Conservation (phyloP, 2,888 invertebrate species). For the Parnassius apollo region DNA sequence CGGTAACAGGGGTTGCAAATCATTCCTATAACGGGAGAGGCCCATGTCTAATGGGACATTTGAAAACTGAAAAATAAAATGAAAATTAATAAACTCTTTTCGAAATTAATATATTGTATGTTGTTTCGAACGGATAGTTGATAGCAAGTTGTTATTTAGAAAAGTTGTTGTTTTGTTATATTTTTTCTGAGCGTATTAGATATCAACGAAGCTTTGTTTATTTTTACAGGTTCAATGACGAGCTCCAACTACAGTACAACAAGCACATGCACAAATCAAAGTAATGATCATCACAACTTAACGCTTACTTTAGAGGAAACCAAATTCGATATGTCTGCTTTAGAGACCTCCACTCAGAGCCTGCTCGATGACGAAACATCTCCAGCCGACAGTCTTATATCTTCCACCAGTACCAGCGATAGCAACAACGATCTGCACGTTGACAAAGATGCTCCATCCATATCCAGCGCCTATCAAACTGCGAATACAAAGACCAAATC, state of each 20-base stretch:
- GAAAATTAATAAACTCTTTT: too few species aligned
- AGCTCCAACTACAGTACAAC: slow-evolving; percentile 78
- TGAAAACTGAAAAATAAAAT: too few species aligned
- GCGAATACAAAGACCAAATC: slow-evolving; percentile 79
- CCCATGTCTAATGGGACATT: too few species aligned
- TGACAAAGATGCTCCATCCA: slow-evolving; percentile 69
- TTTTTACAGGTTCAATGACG: slow-evolving; percentile 68
- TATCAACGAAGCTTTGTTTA: too few species aligned
- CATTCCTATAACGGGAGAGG: too few species aligned
- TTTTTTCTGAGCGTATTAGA: too few species aligned
- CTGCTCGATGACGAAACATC: slow-evolving; percentile 91
- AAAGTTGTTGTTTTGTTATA: too few species aligned
- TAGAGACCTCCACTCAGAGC: slow-evolving; percentile 84
- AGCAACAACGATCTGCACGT: slow-evolving; percentile 77
- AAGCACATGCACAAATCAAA: slow-evolving; percentile 74
- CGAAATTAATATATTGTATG: too few species aligned
- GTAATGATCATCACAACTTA: slow-evolving; percentile 75
- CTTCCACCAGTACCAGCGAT: slow-evolving; percentile 83
- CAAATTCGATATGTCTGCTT: slow-evolving; percentile 88
- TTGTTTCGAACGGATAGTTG: too few species aligned
- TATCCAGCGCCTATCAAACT: slow-evolving; percentile 74
- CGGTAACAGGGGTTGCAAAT: too few species aligned
- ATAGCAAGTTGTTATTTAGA: too few species aligned
- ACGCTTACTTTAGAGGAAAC: slow-evolving; percentile 86
- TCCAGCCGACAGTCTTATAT: slow-evolving; percentile 89